Evolutionary conservation across 2,888 invertebrate genomes (phyloP), one percentile per base, ranked within the genome.

Genomic region (Philhelius pedissequus): DNA sequence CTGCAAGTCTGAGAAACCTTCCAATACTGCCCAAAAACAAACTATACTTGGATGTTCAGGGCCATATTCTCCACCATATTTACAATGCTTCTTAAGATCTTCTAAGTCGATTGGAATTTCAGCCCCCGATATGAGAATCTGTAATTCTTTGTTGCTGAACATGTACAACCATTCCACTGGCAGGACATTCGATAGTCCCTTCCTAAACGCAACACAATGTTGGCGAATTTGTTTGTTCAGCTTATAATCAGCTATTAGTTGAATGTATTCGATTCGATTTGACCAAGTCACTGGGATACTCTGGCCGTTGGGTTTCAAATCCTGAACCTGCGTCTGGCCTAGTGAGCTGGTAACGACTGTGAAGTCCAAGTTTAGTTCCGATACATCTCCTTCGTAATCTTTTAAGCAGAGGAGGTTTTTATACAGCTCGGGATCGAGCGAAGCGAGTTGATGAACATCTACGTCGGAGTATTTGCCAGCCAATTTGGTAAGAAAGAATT

Each of bases 191-290:
- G 96, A 95, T 73, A 99, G 93, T 0, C 99, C 99, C 87, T 96
- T 94, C 70, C 97, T 95, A 91, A 99, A 98, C 27, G 97, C 97
- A 64, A 93, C 93, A 89, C 97, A 97, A 89, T 98, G 98, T 8
- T 95, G 94, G 56, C 96, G 94, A 86, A 97, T 95, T 93, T 98
- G 98, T 81, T 94, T 96, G 92, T 99, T 99, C 69, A 99, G 93
- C 92, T 98, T 98, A 90, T 97, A 98, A 92, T 99, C 98, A 0
- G 99, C 98, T 92, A 99, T 96, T 86, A 97, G 92, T 91, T 99
- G 98, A 87, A 99, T 97, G 91, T 99, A 99, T 91, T 99, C 98
- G 90, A 98, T 96, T 82, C 97, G 94, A 93, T 99, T 99, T 87
- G 95, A 94, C 86, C 95, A 95, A 9, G 97, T 98, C 0, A 99